A percentile compares a stretch with the other conserved stretches of the same genome.
phyloP scores from a whole-genome alignment of 2,888 invertebrate species.

The Lithodes maja region DNA sequence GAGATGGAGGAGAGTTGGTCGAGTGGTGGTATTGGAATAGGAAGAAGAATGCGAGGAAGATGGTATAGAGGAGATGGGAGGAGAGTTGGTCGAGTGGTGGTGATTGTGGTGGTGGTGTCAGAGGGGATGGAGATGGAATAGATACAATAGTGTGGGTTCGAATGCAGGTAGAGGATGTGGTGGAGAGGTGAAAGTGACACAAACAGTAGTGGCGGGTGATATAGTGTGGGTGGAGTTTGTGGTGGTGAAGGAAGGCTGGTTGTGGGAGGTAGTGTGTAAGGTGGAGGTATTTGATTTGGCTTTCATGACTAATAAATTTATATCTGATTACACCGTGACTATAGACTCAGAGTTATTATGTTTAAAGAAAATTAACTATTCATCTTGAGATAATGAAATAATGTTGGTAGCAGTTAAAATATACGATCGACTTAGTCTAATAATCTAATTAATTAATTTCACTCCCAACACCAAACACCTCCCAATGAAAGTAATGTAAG shows the following conservation, averaged over 20 bases:
- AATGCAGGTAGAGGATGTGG: neutral
- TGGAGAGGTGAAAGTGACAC: neutral
- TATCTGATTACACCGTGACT: too few relatives aligned
- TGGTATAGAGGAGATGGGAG: too few relatives aligned
- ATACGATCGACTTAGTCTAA: too few relatives aligned
- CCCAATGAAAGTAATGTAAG: too few relatives aligned
- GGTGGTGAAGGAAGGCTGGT: neutral
- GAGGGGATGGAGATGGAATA: neutral
- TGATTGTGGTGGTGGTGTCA: slow-evolving; percentile 21
- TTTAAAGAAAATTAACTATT: too few relatives aligned
- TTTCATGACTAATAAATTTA: too few relatives aligned
- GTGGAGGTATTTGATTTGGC: neutral
- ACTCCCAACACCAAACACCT: too few relatives aligned
- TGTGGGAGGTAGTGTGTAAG: slow-evolving; percentile 8
- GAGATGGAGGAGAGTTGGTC: neutral
- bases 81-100: neutral
- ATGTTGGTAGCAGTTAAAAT: too few relatives aligned
- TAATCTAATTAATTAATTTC: too few relatives aligned
- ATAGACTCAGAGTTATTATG: too few relatives aligned
- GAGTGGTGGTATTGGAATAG: neutral
- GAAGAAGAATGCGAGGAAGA: too few relatives aligned
- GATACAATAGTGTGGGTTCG: neutral
- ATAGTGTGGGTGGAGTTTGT: neutral
- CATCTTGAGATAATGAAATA: too few relatives aligned
- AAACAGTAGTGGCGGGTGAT: neutral